phyloP scores from a whole-genome alignment of 2,888 invertebrate genomes.

The Xylophagus ater region DNA sequence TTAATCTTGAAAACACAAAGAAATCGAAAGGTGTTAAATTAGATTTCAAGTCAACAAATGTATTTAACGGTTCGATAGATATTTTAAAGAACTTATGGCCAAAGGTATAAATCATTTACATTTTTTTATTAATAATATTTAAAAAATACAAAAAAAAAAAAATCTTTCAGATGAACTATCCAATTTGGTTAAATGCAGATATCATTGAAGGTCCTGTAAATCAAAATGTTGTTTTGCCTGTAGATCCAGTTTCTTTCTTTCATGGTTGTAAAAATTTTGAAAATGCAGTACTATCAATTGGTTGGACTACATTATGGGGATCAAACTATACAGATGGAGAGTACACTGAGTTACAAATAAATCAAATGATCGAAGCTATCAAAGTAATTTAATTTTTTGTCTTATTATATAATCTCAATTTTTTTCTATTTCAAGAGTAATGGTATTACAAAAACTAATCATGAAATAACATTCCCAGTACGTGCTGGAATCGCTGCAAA shows the following conservation, averaged over 20 bases:
- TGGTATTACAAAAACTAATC: slow-evolving; percentile 37
- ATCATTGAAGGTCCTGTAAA: slow-evolving; percentile 62
- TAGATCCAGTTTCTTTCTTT: slow-evolving; percentile 56
- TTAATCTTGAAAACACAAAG: slow-evolving; percentile 39
- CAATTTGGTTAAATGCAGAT: slow-evolving; percentile 83
- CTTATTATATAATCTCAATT: not conserved
- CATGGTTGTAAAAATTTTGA: slow-evolving; percentile 47
- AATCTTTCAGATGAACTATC: slow-evolving; percentile 50
- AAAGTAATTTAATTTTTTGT: slow-evolving; percentile 26
- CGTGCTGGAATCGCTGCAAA: slow-evolving; percentile 58
- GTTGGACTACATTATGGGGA: slow-evolving; percentile 70
- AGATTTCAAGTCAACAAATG: slow-evolving; percentile 74
- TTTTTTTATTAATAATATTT: not conserved
- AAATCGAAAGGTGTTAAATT: slow-evolving; percentile 68
- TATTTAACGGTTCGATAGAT: slow-evolving; percentile 48
- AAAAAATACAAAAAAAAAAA: not conserved
- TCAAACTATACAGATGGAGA: slow-evolving; percentile 42
- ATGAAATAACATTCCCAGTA: slow-evolving; percentile 70
- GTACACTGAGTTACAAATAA: slow-evolving; percentile 53
- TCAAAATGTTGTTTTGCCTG: slow-evolving; percentile 43
- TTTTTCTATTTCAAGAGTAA: slow-evolving; percentile 4
- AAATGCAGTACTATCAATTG: slow-evolving; percentile 61
- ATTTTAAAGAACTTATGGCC: slow-evolving; percentile 36
- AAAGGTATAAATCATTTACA: slow-evolving; percentile 31
- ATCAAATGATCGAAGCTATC: slow-evolving; percentile 54